Evolutionary conservation across 2,113 vertebrate genomes (phyloP), one percentile per base, ranked within the genome.

Genomic region (Heterochromis multidens): DNA sequence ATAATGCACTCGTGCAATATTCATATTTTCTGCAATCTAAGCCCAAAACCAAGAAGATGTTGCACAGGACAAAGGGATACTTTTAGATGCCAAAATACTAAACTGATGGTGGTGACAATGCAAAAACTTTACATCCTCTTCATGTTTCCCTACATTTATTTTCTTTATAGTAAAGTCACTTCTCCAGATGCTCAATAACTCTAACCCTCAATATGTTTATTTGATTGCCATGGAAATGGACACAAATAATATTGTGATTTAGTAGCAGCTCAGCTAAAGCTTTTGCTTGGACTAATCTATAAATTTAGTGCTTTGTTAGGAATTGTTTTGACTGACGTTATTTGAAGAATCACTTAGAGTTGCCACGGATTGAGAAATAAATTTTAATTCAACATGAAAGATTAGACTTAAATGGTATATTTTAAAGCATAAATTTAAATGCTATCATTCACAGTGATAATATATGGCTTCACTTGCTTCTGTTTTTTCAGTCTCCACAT

Each of bases 181-280:
- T 83, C 49, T 43, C 63, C 46, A 89, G 60, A 62, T 65, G 74
- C 81, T 83, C 60, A 33, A 83, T 40, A 33, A 11, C 83, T 79
- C 56, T 14, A 9, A 37, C 16, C 62, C 35, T 79, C 58, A 85
- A 89, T 85, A 84, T 88, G 65, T 92, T 92, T 86, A 85, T 57
- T 35, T 8, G 40, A 92, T 91, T 82, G 31, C 90, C 80, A 91
- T 91, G 87, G 91, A 89, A 90, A 94, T 82, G 25, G 40, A 82
- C 76, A 87, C 33, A 87, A 89, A 89, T 80, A 93, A 88, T 49
- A 72, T 31, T 17, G 54, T 89, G 84, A 87, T 78, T 91, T 77
- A 87, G 58, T 54, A 72, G 60, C 58, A 78, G 84, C 78, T 90
- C 60, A 87, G 83, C 43, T 21, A 33, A 82, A 76, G 59, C 60